These are phyloP conservation scores for Zhuqinia jingwanae DNA, from an alignment of 2,888 invertebrate species.

Conservation along the genomic window DNA sequence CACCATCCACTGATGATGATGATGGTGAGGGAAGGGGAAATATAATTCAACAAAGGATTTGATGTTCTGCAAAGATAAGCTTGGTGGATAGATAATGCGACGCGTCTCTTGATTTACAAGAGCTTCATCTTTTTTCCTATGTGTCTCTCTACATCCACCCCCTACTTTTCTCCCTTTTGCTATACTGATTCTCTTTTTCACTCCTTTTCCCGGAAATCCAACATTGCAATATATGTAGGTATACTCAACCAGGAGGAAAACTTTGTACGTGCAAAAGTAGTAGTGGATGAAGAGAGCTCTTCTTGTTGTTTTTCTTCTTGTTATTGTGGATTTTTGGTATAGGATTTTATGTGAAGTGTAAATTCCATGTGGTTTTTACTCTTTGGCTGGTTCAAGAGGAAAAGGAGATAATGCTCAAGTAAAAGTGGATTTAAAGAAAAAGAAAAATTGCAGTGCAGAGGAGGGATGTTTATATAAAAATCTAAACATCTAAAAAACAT, in stretches of 20 bases:
- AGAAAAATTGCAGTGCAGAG: conserved; percentile 38
- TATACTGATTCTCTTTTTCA: not conserved
- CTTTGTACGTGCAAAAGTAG: not conserved
- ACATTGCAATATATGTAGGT: too few species aligned
- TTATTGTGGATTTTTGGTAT: not conserved
- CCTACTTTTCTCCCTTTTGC: too few species aligned
- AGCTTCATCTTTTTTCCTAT: conserved; percentile 49
- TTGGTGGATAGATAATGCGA: conserved; percentile 64
- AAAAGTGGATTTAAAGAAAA: conserved; percentile 48
- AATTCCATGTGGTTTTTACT: conserved; percentile 62
- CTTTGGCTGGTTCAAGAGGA: not conserved
- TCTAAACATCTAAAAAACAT: not conserved
- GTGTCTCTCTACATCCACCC: not conserved
- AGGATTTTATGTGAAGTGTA: conserved; percentile 42
- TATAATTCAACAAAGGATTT: conserved; percentile 69
- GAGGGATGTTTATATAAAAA: conserved; percentile 33
- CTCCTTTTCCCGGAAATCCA: conserved; percentile 65
- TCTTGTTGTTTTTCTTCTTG: conserved; percentile 2
- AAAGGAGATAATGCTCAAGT: conserved; percentile 3
- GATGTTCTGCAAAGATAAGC: conserved; percentile 63
- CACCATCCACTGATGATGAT: not conserved
- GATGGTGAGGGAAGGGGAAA: conserved; percentile 50
- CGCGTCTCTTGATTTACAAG: conserved; percentile 70
- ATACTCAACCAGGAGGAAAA: conserved; percentile 3
- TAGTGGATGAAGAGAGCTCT: too few species aligned